Base-by-base conservation (phyloP, 2,113 vertebrate genomes). In the Rhagologus leucostigma region DNA sequence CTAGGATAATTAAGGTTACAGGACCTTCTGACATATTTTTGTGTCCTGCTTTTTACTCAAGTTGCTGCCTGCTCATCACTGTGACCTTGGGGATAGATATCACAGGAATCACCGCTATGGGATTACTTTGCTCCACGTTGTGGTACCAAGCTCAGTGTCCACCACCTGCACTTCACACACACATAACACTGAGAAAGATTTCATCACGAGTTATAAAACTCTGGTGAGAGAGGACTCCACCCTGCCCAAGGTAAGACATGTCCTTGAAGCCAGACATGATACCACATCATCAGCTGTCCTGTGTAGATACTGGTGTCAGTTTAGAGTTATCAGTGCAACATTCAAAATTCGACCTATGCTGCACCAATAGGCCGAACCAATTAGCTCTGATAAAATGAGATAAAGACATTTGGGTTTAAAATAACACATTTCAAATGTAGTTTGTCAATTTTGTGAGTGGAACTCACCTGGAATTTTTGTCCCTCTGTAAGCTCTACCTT, bases 91-190 rank as follows among this genome's bases (percentile, higher is more conserved):
- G 47, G 53, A 52, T 27, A 41, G 49, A 47, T 60, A 55, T 62
- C 56, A 64, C 0, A 1, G 39, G 59, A 93, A 77, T 69, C 63
- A 59, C 29, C 0, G 0, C 27, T 75, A 16, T 0, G 2, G 37
- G 65, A 84, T 60, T 39, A 39, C 30, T 83, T 88, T 65, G 42
- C 33, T 84, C 26, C 42, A 63, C 8, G 0, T 30, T 27, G 50
- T 69, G 67, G 63, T 57, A 71, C 42, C 67, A 88, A 82, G 41
- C 26, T 85, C 65, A 37, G 37, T 30, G 50, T 56, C 42, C 8
- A 63, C 52, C 64, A 55, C 42, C 82, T 62, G 50, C 29, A 57
- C 30, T 52, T 90, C 55, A 35, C 11, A 78, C 23, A 35, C 6
- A 55, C 7, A 1, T 62, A 59, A 81, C 29, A 74, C 27, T 24